phyloP scores from a whole-genome alignment of 2,797 vertebrate genomes.

The Peromyscus eremicus region DNA sequence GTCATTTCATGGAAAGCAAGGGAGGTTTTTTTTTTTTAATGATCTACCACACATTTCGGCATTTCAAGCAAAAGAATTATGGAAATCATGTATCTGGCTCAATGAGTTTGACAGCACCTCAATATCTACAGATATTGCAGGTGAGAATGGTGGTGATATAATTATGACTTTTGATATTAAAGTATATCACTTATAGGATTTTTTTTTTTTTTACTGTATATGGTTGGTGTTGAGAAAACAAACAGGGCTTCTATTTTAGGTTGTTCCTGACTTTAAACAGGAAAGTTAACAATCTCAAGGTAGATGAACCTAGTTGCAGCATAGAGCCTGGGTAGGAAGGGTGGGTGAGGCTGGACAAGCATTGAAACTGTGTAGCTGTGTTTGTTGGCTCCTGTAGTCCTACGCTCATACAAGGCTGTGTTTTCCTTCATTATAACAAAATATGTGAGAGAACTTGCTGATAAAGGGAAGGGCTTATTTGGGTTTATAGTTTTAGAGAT shows the following conservation, averaged over 20 bases:
- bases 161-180: not conserved
- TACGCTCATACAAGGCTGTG: not conserved
- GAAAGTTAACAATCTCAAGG: not conserved
- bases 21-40: conserved; percentile 22
- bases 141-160: not conserved
- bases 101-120: not conserved
- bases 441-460: not conserved
- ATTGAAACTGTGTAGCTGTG: not conserved
- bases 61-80: conserved; percentile 51
- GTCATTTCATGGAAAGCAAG: conserved; percentile 25
- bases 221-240: not conserved
- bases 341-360: too few species aligned
- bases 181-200: not conserved
- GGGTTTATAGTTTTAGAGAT: not conserved
- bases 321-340: not conserved
- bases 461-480: not conserved
- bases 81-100: conserved; percentile 11
- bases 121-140: not conserved
- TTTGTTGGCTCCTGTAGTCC: not conserved
- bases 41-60: not conserved
- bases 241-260: not conserved
- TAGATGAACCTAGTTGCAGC: not conserved
- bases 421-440: not conserved
- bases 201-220: not conserved
- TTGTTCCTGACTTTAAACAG: not conserved